Evolutionary conservation across 2,797 vertebrate genomes (phyloP).

Genomic region (Myripristis jacobus): DNA sequence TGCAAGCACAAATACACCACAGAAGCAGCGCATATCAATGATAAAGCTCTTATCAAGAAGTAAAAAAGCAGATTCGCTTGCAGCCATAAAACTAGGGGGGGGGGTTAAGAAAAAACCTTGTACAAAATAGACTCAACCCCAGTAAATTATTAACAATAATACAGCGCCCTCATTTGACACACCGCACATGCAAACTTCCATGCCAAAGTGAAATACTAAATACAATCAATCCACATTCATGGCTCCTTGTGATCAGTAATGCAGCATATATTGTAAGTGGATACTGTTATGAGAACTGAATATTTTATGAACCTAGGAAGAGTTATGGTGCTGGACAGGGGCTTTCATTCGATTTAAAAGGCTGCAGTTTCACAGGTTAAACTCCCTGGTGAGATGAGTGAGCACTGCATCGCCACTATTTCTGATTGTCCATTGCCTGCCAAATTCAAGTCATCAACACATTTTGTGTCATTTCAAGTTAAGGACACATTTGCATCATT

Average conservation of each 20-base stretch:
- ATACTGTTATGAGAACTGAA: slow-evolving; percentile 4
- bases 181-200: slow-evolving; percentile 70
- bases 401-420: slow-evolving; percentile 16
- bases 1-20: slow-evolving; percentile 60
- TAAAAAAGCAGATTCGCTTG: slow-evolving; percentile 62
- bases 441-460: not conserved
- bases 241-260: slow-evolving; percentile 64
- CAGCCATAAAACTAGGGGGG: slow-evolving; percentile 55
- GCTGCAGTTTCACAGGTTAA: slow-evolving; percentile 32
- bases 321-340: not conserved
- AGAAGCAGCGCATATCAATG: slow-evolving; percentile 58
- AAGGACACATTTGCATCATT: slow-evolving; percentile 42
- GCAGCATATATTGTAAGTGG: slow-evolving; percentile 62
- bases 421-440: slow-evolving; percentile 4
- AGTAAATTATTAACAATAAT: slow-evolving; percentile 4
- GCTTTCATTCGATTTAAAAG: slow-evolving; percentile 33
- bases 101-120: slow-evolving; percentile 19
- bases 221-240: slow-evolving; percentile 71
- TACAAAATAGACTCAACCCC: slow-evolving; percentile 40
- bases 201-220: slow-evolving; percentile 61
- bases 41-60: slow-evolving; percentile 73
- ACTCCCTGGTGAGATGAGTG: slow-evolving; percentile 21
- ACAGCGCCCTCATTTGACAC: slow-evolving; percentile 33
- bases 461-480: slow-evolving; percentile 8
- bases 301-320: slow-evolving; percentile 10